Percentiles rank a stretch among this genome's conserved stretches.
Conservation (phyloP, 2,113 vertebrate genomes). For the Corapipo altera region DNA sequence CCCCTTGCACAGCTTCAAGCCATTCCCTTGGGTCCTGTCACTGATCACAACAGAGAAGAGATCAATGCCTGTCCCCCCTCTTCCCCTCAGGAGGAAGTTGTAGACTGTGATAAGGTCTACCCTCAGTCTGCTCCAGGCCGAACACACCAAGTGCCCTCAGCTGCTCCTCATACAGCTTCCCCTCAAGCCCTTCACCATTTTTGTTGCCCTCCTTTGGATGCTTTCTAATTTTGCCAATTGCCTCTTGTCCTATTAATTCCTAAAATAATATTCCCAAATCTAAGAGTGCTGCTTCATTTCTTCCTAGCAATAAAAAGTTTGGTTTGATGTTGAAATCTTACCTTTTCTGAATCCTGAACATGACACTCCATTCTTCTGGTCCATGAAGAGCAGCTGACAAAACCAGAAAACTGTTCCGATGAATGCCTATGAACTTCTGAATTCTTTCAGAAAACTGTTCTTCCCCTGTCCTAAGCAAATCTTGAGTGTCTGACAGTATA, state of each 20-base stretch:
- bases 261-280: background rate
- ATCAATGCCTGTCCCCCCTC: too few species aligned
- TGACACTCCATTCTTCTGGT: conserved; percentile 75
- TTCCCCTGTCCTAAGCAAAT: conserved; percentile 68
- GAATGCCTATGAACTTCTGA: conserved; percentile 83
- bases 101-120: too few species aligned
- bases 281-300: background rate
- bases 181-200: too few species aligned
- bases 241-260: background rate
- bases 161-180: too few species aligned
- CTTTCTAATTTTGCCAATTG: too few species aligned
- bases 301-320: background rate
- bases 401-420: conserved; percentile 89
- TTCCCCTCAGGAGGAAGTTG: too few species aligned
- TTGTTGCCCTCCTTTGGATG: too few species aligned
- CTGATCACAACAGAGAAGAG: too few species aligned
- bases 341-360: conserved; percentile 87
- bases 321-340: conserved; percentile 50
- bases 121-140: too few species aligned
- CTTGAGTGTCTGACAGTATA: conserved; percentile 79
- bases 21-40: too few species aligned
- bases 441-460: conserved; percentile 74
- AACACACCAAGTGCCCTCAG: too few species aligned
- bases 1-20: too few species aligned
- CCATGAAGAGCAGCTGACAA: conserved; percentile 82